phyloP scores from a whole-genome alignment of 2,113 vertebrate genomes.

The Percopsis transmontana region DNA sequence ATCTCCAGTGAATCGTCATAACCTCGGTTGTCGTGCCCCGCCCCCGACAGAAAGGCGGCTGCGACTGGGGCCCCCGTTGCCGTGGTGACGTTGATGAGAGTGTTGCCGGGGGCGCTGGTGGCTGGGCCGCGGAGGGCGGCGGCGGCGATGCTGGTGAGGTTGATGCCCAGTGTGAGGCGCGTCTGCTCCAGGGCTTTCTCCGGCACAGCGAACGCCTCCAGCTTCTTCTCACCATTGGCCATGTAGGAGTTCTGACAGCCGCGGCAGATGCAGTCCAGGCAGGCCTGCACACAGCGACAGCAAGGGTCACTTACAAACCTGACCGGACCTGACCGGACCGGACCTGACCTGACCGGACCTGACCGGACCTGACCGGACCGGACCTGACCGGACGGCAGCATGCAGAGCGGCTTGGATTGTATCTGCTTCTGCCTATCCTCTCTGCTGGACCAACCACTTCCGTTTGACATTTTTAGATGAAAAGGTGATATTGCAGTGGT shows the following conservation, averaged over 20 bases:
- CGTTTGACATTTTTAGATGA: no score
- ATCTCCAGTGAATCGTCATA: conserved; percentile 97
- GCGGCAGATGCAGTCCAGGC: conserved; percentile 99
- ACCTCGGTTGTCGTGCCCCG: conserved; percentile 91
- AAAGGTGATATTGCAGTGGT: no score
- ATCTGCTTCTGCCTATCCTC: no score
- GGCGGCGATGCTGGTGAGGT: conserved; percentile 94
- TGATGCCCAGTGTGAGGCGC: conserved; percentile 98
- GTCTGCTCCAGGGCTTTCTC: conserved; percentile 99
- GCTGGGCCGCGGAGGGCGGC: conserved; percentile 91
- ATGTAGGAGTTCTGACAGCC: conserved; percentile 99
- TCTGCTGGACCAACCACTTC: no score
- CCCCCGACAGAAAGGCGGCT: conserved; percentile 72
- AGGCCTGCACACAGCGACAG: conserved; percentile 74
- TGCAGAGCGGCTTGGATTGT: no score
- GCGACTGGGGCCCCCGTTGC: conserved; percentile 83
- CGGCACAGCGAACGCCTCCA: conserved; percentile 98
- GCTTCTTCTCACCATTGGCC: conserved; percentile 99
- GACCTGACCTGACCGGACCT: no score
- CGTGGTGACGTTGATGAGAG: conserved; percentile 96
- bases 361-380: no score
- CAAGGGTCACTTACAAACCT: not conserved
- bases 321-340: no score
- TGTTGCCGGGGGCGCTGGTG: conserved; percentile 81
- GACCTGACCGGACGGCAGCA: no score